These are phyloP conservation scores for Caenorhabditis wallacei DNA, from an alignment of 2,888 invertebrate genomes.

Conservation along the genomic window DNA sequence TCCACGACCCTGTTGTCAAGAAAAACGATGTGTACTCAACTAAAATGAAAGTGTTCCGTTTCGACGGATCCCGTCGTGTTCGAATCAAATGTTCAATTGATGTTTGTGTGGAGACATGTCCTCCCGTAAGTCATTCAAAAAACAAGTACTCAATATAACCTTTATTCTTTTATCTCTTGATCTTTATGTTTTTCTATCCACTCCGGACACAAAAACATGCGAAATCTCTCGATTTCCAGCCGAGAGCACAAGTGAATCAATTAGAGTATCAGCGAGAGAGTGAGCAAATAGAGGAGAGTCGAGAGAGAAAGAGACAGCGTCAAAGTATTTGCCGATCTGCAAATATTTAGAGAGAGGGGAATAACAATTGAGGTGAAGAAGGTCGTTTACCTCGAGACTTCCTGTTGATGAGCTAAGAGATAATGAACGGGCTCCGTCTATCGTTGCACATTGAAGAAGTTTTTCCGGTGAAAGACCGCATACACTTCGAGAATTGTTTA, in stretches of 20 bases:
- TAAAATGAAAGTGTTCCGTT: conserved; percentile 81
- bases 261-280: conserved; percentile 63
- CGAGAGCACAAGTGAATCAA: conserved; percentile 79
- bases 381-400: conserved; percentile 60
- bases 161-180: background rate
- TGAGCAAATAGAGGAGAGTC: conserved; percentile 62
- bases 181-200: conserved; percentile 52
- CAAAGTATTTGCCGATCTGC: conserved; percentile 74
- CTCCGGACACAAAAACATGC: conserved; percentile 75
- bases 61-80: conserved; percentile 82
- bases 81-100: conserved; percentile 81
- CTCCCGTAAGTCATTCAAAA: conserved; percentile 68
- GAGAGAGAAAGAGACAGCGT: conserved; percentile 76
- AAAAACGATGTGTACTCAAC: conserved; percentile 77
- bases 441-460: conserved; percentile 76
- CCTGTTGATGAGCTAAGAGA: conserved; percentile 70
- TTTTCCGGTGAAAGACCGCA: conserved; percentile 74
- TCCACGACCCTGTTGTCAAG: conserved; percentile 75
- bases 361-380: conserved; percentile 24
- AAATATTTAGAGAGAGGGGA: conserved; percentile 12
- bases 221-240: conserved; percentile 80
- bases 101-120: conserved; percentile 80
- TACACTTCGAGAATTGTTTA: conserved; percentile 77
- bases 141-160: background rate
- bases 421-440: conserved; percentile 78